phyloP scores from a whole-genome alignment of 1,140 invertebrate species.

The Babylonia areolata region DNA sequence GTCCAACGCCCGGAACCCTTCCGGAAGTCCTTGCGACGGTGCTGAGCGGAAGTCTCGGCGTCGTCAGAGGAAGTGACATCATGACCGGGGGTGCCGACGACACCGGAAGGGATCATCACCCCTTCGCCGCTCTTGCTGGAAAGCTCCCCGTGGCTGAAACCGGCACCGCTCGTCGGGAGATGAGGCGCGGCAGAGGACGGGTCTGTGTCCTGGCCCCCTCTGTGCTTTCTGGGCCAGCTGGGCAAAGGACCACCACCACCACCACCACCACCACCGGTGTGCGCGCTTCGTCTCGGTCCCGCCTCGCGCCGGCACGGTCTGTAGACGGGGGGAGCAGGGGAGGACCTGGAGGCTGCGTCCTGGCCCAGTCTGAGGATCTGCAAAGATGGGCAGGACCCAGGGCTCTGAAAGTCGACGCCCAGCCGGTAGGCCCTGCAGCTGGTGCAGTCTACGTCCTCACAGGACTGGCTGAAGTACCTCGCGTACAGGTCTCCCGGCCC shows the following conservation, averaged over 20 bases:
- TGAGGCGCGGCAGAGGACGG: not conserved
- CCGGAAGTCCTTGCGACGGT: not conserved
- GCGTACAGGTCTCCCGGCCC: not conserved
- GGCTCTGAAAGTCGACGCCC: not conserved
- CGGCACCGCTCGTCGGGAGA: not conserved
- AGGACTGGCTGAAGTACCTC: not conserved
- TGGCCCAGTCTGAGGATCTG: not conserved
- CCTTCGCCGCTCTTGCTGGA: not conserved
- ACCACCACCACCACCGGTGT: no score
- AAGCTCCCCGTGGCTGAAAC: not conserved
- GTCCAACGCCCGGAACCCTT: not conserved
- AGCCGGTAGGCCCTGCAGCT: not conserved
- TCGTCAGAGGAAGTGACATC: not conserved
- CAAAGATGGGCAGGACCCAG: not conserved
- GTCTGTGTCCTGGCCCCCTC: not conserved
- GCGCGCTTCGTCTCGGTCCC: no score
- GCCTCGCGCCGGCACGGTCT: not conserved
- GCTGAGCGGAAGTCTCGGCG: not conserved
- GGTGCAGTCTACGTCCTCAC: not conserved
- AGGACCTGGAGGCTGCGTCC: not conserved
- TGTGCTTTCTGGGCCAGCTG: no score
- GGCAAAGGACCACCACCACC: no score
- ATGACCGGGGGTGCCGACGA: no score
- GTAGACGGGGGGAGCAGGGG: not conserved
- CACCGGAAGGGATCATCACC: not conserved